Base-by-base conservation (phyloP, 2,113 vertebrate genomes). In the Tyrannus savana region DNA sequence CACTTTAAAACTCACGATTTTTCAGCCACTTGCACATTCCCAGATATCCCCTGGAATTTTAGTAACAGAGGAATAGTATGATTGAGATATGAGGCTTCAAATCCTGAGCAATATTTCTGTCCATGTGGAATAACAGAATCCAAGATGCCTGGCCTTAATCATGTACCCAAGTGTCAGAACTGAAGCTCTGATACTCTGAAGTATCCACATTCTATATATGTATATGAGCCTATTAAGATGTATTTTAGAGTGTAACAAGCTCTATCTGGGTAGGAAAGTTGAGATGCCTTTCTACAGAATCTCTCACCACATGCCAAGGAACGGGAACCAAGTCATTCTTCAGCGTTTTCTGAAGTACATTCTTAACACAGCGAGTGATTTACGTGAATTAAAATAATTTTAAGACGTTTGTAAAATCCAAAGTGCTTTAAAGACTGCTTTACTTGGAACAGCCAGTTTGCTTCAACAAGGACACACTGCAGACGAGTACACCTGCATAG, bases 291-390 rank as follows among this genome's bases (percentile, higher is more conserved):
- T 69, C 68, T 33, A 7, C 2, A 71, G 21, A 89, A 59, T 5
- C 63, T 89, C 35, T 17, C 77, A 49, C 30, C 17, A 30, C 47
- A 44, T 6, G 17, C 35, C 22, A 55, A 71, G 12, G 5, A 58
- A 81, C 3, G 30, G 24, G 18, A 75, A 76, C 5, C 8, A 46
- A 46, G 28, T 9, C 0, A 39, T 55, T 85, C 90, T 83, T 46
- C 62, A 69, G 15, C 4, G 4, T 63, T 31, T 93, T 76, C 67
- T 69, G 7, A 25, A 83, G 19, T 12, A 46, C 2, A 2, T 66
- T 69, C 33, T 67, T 62, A 85, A 25, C 28, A 14, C 7, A 85
- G 9, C 0, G 0, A 73, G 21, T 1, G 2, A 72, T 47, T 58
- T 67, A 52, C 1, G 4, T 9, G 37, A 89, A 52, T 35, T 23